Base-by-base conservation (phyloP, 2,888 invertebrate genomes). In the Agriopis leucophaearia region DNA sequence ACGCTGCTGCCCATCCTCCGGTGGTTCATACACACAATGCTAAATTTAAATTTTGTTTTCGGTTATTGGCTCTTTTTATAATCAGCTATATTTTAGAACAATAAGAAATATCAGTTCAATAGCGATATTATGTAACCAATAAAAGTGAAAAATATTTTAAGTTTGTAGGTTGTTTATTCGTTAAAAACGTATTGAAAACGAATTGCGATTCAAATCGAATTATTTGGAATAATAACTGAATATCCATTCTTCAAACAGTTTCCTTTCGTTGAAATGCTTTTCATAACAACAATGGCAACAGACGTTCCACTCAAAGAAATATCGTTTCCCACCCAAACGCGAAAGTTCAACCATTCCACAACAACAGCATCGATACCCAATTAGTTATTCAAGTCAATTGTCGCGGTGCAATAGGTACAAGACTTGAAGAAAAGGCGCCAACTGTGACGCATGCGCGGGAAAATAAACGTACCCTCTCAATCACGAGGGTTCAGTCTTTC, bases 341-440 rank as follows among this genome's bases (percentile, higher is more conserved):
- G 13, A 44, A 58, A 78, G 71, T 74, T 78, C 71, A 77, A 77
- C 74, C 73, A 54, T 57, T 64, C 57, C 38, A 54, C 38, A 64
- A 67, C 64, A 70, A 70, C 60, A 60, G 54, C 62, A 66, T 69
- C 70, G 68, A 71, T 73, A 71, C 75, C 87, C 88, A 90, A 92
- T 92, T 91, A 91, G 85, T 84, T 84, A 88, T 88, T 86, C 85
- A 85, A 91, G 88, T 90, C 89, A 92, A 92, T 91, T 91, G 90
- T 88, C 87, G 86, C 81, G 78, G 83, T 84, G 88, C 83, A 90
- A 90, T 91, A 90, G 87, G 83, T 84, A 86, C 74, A 84, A 85
- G 85, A 82, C 87, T 84, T 84, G 82, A 89, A 90, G 91, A 93
- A 94, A 94, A 88, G 91, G 93, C 93, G 93, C 90, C 88, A 93